Evolutionary conservation across 2,113 vertebrate species (phyloP), one percentile per base, ranked within the genome.

Genomic region (Myodes glareolus): DNA sequence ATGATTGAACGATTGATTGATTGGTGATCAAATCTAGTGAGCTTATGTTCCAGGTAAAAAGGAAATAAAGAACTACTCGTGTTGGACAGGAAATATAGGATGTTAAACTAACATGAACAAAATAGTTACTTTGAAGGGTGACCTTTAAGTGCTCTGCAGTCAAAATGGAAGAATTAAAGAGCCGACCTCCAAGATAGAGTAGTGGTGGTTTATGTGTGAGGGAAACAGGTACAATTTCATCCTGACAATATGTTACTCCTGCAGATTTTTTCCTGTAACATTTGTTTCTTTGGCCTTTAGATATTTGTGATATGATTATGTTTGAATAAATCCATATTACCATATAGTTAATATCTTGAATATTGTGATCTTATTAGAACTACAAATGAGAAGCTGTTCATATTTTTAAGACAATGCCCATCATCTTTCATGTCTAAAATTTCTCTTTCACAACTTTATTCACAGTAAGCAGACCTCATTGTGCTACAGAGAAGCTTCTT

Each of bases 361-460:
- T 94, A 95, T 78, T 10, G 14, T 39, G 87, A 23, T 3, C 84
- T 90, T 96, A 36, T 14, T 87, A 50, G 67, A 90, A 90, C 94
- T 95, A 96, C 39, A 97, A 72, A 50, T 63, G 16, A 65, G 61
- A 89, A 95, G 0, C 73, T 76, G 63, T 91, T 97, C 36, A 8
- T 94, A 14, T 91, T 42, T 91, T 94, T 77, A 97, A 81, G 92
- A 72, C 91, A 93, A 94, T 70, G 1, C 19, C 21, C 3, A 21
- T 90, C 45, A 47, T 89, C 61, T 91, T 93, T 33, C 61, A 75
- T n/a, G 73, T 45, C 23, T 8, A 84, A 90, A 89, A 7, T 70
- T 68, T 90, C 45, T 73, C 92, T 58, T 87, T 75, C 42, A 93
- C 45, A 89, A 75, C 81, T 92, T 97, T 97, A 80, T 65, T 96